These are phyloP conservation scores for Protosalanx chinensis DNA, from an alignment of 2,797 vertebrate species.

Conservation along the genomic window DNA sequence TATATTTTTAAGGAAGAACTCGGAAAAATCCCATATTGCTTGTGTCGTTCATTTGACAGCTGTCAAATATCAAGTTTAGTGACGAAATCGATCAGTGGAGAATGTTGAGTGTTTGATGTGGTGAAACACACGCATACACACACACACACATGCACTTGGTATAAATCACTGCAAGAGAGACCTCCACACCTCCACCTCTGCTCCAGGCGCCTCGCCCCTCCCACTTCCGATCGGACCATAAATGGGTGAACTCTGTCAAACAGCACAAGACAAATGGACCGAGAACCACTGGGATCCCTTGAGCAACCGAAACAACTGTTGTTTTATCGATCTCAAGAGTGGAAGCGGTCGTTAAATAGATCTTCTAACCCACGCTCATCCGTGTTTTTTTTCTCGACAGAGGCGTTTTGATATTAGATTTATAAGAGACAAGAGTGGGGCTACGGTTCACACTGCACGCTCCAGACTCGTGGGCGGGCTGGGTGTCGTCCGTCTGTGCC, in stretches of 20 bases:
- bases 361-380: constrained; percentile 8
- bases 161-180: constrained; percentile 6
- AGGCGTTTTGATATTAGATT: constrained; percentile 34
- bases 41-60: not conserved
- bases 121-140: constrained; percentile 11
- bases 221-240: constrained; percentile 46
- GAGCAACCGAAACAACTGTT: constrained; percentile 6
- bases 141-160: constrained; percentile 34
- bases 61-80: no score
- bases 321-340: constrained; percentile 34
- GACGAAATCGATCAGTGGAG: no score
- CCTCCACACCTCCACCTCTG: constrained; percentile 49
- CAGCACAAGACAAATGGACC: constrained; percentile 32
- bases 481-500: constrained; percentile 58
- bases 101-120: no score
- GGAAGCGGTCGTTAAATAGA: constrained; percentile 29
- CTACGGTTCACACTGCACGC: constrained; percentile 23
- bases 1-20: no score
- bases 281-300: constrained; percentile 39
- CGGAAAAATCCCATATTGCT: not conserved
- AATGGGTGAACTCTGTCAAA: constrained; percentile 55
- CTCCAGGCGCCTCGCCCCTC: constrained; percentile 51
- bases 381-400: constrained; percentile 30
- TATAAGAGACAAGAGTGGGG: constrained; percentile 17
- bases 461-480: constrained; percentile 67